Conservation (phyloP, 1,140 invertebrate genomes). For the Akabosia matsudoensis region DNA sequence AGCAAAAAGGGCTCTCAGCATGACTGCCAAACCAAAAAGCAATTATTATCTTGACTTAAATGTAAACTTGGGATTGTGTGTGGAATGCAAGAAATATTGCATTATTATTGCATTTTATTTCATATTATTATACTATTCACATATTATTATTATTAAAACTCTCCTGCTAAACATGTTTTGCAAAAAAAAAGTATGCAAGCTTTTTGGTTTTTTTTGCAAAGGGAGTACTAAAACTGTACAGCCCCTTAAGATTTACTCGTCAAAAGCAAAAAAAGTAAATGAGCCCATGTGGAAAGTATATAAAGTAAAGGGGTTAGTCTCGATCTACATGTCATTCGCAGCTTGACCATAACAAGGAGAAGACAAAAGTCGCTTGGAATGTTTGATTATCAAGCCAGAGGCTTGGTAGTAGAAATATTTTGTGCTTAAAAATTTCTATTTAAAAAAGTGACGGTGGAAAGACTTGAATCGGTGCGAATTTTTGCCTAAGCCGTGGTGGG, state of each 20-base stretch:
- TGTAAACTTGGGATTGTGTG: too few species aligned
- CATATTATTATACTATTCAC: neutral
- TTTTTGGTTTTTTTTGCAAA: too few species aligned
- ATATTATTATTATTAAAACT: neutral
- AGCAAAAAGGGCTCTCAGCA: conserved; percentile 17
- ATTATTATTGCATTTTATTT: neutral
- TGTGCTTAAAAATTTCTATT: too few species aligned
- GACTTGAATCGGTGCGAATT: too few species aligned
- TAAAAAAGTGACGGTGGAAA: too few species aligned
- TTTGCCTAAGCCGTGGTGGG: too few species aligned
- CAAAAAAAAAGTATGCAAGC: neutral
- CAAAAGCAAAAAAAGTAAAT: conserved; percentile 8
- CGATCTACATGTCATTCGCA: conserved; percentile 2
- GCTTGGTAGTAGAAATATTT: too few species aligned
- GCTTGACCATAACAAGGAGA: neutral
- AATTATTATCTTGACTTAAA: too few species aligned
- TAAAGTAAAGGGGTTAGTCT: neutral
- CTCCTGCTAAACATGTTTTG: neutral
- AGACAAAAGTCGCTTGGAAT: too few species aligned
- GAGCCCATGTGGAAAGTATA: conserved; percentile 15
- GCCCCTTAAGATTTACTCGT: too few species aligned
- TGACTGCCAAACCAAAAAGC: conserved; percentile 21
- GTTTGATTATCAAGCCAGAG: too few species aligned
- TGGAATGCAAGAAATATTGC: neutral
- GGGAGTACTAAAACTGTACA: too few species aligned